These are phyloP conservation scores for Eriocheir sinensis DNA, from an alignment of 1,140 invertebrate species.

Conservation along the genomic window DNA sequence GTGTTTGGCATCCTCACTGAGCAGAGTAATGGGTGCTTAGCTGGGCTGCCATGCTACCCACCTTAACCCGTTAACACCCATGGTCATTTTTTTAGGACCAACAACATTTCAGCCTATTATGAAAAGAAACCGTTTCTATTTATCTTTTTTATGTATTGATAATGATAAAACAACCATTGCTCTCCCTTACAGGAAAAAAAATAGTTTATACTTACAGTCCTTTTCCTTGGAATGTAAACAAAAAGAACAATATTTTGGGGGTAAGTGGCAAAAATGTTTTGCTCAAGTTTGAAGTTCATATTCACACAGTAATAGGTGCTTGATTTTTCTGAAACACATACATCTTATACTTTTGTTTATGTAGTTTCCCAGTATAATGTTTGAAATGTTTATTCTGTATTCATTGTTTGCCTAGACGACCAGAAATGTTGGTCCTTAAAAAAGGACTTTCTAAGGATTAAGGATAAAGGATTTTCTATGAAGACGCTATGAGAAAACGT, in stretches of 20 bases:
- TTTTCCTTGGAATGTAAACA: conserved; percentile 35
- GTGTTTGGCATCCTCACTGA: no score
- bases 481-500: background rate
- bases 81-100: no score
- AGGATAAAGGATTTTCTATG: background rate
- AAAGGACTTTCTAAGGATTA: background rate
- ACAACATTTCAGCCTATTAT: no score
- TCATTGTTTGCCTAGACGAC: background rate
- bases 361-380: background rate
- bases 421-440: conserved; percentile 32
- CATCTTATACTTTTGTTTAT: conserved; percentile 33
- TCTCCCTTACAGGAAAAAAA: background rate
- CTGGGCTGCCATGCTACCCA: no score
- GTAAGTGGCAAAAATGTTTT: conserved; percentile 42
- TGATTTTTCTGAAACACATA: conserved; percentile 23
- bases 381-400: background rate
- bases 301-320: conserved; percentile 6
- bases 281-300: conserved; percentile 39
- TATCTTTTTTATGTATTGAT: no score
- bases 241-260: background rate
- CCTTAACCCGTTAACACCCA: no score
- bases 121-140: no score
- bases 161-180: background rate
- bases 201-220: background rate
- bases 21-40: no score